A percentile compares a stretch with the other conserved stretches of the same genome.
Evolutionary conservation across 2,797 vertebrate genomes (phyloP).

Genomic region (Falco rusticolus): DNA sequence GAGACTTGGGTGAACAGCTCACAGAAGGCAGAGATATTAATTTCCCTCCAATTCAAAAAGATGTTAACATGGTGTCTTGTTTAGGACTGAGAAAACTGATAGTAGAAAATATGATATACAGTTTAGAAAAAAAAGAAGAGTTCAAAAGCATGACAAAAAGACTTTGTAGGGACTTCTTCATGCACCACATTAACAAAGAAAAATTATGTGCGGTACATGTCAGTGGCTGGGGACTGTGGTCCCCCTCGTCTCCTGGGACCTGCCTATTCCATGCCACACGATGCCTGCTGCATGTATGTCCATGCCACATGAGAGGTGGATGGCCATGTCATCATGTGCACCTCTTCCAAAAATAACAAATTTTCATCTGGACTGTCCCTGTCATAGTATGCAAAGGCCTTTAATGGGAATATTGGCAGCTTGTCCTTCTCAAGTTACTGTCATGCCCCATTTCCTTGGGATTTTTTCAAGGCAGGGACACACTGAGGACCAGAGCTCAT

Average conservation of each 20-base stretch:
- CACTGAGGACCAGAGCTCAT: background rate
- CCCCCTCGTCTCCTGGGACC: background rate
- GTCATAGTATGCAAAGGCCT: background rate
- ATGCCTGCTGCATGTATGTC: background rate
- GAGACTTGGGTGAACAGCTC: background rate
- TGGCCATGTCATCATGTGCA: background rate
- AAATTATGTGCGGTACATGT: rapidly evolving
- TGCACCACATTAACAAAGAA: background rate
- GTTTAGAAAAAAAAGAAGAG: background rate
- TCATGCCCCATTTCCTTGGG: background rate
- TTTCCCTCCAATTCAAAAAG: background rate
- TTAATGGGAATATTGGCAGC: background rate
- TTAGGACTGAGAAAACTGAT: background rate
- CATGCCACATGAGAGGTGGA: background rate
- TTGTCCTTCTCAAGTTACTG: background rate
- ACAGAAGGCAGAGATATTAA: background rate
- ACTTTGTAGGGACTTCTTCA: background rate
- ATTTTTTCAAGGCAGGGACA: background rate
- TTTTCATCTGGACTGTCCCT: background rate
- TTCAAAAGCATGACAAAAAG: background rate
- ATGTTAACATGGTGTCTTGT: background rate
- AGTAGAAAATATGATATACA: background rate
- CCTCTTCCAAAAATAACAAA: background rate
- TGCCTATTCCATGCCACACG: background rate
- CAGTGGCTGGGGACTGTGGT: background rate